Percentiles rank a stretch among this genome's conserved stretches.
phyloP scores from a whole-genome alignment of 2,888 invertebrate genomes.

The Dynastes grantii region DNA sequence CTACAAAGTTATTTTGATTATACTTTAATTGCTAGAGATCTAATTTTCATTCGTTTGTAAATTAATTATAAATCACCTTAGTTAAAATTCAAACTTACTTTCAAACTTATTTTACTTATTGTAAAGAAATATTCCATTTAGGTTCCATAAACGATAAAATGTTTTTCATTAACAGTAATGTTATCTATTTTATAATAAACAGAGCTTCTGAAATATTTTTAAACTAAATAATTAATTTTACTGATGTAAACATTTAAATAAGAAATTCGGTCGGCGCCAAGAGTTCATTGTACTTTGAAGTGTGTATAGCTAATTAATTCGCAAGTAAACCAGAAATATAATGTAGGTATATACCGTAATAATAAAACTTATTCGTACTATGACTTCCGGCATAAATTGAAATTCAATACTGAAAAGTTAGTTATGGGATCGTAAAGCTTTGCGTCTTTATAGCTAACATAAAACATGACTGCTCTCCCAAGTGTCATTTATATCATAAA shows the following conservation, averaged over 20 bases:
- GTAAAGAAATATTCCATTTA: too few species aligned
- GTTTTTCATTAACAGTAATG: too few species aligned
- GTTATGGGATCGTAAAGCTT: constrained; percentile 13
- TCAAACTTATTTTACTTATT: too few species aligned
- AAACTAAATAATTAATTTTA: not conserved
- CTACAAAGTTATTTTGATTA: too few species aligned
- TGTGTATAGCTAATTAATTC: constrained; percentile 20
- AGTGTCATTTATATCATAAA: constrained; percentile 28
- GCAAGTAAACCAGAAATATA: constrained; percentile 23
- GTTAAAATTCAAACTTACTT: too few species aligned
- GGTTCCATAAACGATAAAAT: too few species aligned
- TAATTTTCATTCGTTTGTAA: too few species aligned
- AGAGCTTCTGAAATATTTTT: not conserved
- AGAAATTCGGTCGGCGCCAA: constrained; percentile 25
- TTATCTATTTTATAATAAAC: not conserved
- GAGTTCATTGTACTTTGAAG: constrained; percentile 27
- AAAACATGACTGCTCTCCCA: constrained; percentile 28
- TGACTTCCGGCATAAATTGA: constrained; percentile 27
- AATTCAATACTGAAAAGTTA: constrained; percentile 31
- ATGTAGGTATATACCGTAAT: constrained; percentile 9
- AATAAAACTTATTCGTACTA: constrained; percentile 34
- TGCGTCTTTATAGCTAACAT: constrained; percentile 23
- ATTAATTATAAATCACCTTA: too few species aligned
- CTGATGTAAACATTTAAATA: constrained; percentile 9
- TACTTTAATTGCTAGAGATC: too few species aligned